A percentile compares a stretch with the other conserved stretches of the same genome.
phyloP scores from a whole-genome alignment of 1,140 invertebrate genomes.

The Magallana ariakensis region DNA sequence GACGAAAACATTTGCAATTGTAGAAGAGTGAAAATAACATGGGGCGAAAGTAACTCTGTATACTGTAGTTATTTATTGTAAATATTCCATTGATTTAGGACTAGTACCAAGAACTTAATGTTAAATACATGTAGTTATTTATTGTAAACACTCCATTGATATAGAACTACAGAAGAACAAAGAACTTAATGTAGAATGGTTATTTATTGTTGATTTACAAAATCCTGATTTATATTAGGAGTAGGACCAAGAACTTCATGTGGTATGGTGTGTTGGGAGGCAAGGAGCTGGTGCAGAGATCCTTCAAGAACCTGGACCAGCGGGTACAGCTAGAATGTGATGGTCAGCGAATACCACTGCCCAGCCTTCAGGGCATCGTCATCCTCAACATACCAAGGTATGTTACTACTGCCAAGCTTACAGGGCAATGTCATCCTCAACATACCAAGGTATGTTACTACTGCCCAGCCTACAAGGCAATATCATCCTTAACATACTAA shows the following conservation, averaged over 20 bases:
- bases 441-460: slow-evolving; percentile 92
- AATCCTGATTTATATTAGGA: not conserved
- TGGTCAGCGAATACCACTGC: slow-evolving; percentile 93
- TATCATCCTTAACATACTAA: slow-evolving; percentile 97
- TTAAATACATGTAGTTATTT: too few species aligned
- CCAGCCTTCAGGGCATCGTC: slow-evolving; percentile 96
- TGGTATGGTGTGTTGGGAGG: slow-evolving; percentile 97
- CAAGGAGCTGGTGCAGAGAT: slow-evolving; percentile 90
- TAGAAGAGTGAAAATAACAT: too few species aligned
- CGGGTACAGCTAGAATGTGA: slow-evolving; percentile 93
- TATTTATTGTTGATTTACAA: not conserved
- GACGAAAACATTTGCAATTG: too few species aligned
- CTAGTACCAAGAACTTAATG: too few species aligned
- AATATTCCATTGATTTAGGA: too few species aligned
- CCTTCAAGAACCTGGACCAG: slow-evolving; percentile 98
- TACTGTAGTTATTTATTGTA: too few species aligned
- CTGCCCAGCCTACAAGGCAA: slow-evolving; percentile 97
- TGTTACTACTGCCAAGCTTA: slow-evolving; percentile 92
- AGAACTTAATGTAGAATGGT: not conserved
- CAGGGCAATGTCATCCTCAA: slow-evolving; percentile 98
- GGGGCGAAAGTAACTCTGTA: too few species aligned
- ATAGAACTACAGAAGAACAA: too few species aligned
- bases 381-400: slow-evolving; percentile 96
- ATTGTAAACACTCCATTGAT: too few species aligned
- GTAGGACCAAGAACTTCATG: slow-evolving; percentile 94